These are phyloP conservation scores for Tholera decimalis DNA, from an alignment of 2,888 invertebrate species.

Conservation along the genomic window DNA sequence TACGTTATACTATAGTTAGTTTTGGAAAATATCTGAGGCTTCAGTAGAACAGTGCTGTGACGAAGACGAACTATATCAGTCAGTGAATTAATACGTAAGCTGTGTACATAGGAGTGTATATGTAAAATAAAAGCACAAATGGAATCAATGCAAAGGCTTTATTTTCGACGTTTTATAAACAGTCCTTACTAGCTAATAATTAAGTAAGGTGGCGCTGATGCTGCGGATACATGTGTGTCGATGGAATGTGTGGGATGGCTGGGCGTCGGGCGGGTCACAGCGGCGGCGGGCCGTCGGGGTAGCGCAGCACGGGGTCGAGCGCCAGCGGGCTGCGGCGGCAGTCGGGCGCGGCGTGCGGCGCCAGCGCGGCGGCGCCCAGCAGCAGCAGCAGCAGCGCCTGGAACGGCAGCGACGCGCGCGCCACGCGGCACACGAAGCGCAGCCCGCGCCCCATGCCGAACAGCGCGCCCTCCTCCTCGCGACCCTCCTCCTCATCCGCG, in stretches of 20 bases:
- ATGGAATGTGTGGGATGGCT: constrained; percentile 57
- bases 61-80: constrained; percentile 12
- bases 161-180: constrained; percentile 85
- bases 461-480: constrained; percentile 77
- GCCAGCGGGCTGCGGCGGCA: constrained; percentile 94
- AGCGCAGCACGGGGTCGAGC: constrained; percentile 97
- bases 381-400: constrained; percentile 98
- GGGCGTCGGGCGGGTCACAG: constrained; percentile 81
- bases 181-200: constrained; percentile 87
- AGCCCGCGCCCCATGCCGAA: constrained; percentile 93
- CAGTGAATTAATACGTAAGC: constrained; percentile 31
- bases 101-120: constrained; percentile 40
- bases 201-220: constrained; percentile 90
- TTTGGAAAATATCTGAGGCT: constrained; percentile 7
- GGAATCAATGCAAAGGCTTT: constrained; percentile 90
- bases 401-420: constrained; percentile 97
- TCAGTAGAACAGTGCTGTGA: constrained; percentile 34
- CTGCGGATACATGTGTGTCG: constrained; percentile 65
- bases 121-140: constrained; percentile 75
- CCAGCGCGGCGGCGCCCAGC: constrained; percentile 97
- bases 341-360: constrained; percentile 96
- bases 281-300: constrained; percentile 98
- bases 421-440: constrained; percentile 97
- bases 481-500: constrained; percentile 70
- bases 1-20: constrained; percentile 7